phyloP scores from a whole-genome alignment of 2,888 invertebrate species.

The Ptychoptera albimana region DNA sequence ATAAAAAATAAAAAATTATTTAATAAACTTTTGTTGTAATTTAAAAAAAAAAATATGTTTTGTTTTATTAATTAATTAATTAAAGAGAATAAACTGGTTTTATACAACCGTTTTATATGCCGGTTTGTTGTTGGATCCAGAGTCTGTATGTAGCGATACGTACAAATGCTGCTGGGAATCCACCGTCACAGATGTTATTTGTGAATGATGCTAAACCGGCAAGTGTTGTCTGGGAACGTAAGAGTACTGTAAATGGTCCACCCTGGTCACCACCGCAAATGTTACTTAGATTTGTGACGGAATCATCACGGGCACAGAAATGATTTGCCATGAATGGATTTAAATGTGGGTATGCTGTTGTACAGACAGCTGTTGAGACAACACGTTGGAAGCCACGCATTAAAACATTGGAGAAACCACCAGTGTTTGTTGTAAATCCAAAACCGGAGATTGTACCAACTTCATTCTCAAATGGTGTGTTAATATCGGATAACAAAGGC shows the following conservation, averaged over 20 bases:
- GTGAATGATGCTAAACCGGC: background rate
- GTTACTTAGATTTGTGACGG: background rate
- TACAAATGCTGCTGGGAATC: background rate
- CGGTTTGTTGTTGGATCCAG: background rate
- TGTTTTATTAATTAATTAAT: too few species aligned
- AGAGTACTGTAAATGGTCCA: background rate
- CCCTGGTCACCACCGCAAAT: background rate
- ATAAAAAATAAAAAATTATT: too few species aligned
- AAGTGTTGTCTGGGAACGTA: background rate
- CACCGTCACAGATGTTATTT: background rate
- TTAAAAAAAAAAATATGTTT: too few species aligned
- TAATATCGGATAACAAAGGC: background rate
- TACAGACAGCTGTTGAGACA: background rate
- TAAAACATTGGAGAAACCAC: background rate
- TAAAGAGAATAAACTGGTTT: too few species aligned
- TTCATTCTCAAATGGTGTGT: conserved; percentile 1
- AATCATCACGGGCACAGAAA: conserved; percentile 1
- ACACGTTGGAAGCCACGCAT: background rate
- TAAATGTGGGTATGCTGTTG: background rate
- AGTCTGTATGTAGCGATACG: background rate
- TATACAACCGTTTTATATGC: too few species aligned
- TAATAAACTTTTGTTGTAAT: too few species aligned
- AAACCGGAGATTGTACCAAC: background rate
- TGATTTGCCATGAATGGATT: background rate
- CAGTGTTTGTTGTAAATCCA: background rate